Conservation (phyloP, 1,140 invertebrate genomes). For the Drosophila triauraria region DNA sequence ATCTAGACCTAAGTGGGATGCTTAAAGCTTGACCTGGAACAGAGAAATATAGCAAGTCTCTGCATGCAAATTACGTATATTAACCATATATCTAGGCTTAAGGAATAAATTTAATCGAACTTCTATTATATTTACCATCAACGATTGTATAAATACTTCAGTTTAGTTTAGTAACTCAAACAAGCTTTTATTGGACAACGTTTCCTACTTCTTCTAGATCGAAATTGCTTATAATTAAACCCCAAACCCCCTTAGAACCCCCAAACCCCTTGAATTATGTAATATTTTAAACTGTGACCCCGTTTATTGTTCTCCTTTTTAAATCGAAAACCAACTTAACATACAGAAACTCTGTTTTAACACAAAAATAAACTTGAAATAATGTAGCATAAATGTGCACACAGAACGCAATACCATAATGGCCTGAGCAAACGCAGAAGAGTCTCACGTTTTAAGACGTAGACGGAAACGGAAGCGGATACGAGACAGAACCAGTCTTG, state of each 20-base stretch:
- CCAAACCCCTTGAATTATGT: background rate
- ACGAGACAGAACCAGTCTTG: slow-evolving; percentile 12
- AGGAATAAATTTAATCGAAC: slow-evolving; percentile 2
- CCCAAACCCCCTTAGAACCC: no score
- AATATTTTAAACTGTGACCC: slow-evolving; percentile 34
- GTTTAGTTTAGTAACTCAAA: background rate
- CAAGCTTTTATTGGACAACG: background rate
- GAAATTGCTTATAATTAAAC: background rate
- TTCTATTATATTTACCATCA: slow-evolving; percentile 2
- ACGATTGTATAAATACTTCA: slow-evolving; percentile 28
- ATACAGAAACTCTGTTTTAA: background rate
- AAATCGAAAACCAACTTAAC: background rate
- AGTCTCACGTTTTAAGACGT: no score
- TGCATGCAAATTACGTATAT: slow-evolving; percentile 14
- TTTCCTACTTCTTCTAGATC: background rate
- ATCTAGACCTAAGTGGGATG: slow-evolving; percentile 34
- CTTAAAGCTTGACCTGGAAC: slow-evolving; percentile 49
- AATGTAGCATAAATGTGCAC: slow-evolving; percentile 21
- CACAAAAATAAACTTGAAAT: slow-evolving; percentile 27
- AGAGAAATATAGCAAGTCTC: slow-evolving; percentile 8
- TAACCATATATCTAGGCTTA: background rate
- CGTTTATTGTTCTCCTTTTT: slow-evolving; percentile 25
- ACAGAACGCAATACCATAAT: slow-evolving; percentile 42
- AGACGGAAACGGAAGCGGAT: background rate
- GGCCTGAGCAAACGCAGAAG: slow-evolving; percentile 31